Conservation (phyloP, 2,113 vertebrate genomes). For the Amphilophus citrinellus region DNA sequence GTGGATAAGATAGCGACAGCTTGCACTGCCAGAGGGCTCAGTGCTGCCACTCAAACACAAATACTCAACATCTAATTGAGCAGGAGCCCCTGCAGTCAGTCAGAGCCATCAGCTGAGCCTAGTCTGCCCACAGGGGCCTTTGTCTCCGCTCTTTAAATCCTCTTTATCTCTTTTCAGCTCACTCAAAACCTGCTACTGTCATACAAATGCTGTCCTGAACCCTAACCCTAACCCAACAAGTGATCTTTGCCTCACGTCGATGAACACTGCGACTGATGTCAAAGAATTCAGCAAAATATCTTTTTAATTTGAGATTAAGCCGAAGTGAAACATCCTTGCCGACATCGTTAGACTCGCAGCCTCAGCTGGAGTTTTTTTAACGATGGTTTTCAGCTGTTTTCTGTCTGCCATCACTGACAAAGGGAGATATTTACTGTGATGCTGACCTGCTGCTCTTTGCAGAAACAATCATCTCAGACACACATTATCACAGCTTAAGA, state of each 20-base stretch:
- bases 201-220: not conserved
- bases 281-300: not conserved
- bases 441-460: slow-evolving; percentile 55
- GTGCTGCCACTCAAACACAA: slow-evolving; percentile 48
- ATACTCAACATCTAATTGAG: slow-evolving; percentile 55
- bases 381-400: slow-evolving; percentile 61
- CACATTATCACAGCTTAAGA: slow-evolving; percentile 36
- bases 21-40: slow-evolving; percentile 17
- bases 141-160: not conserved
- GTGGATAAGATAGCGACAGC: slow-evolving; percentile 36
- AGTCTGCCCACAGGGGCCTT: slow-evolving; percentile 29
- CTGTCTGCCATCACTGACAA: slow-evolving; percentile 57
- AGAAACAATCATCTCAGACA: slow-evolving; percentile 31
- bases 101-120: slow-evolving; percentile 33
- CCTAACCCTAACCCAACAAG: no score
- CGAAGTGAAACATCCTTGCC: not conserved
- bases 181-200: slow-evolving; percentile 1
- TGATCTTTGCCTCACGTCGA: not conserved
- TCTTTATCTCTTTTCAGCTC: slow-evolving; percentile 10
- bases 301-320: not conserved
- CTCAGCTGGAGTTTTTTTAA: not conserved
- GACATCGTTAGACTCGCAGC: slow-evolving; percentile 34
- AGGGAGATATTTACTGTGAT: slow-evolving; percentile 55
- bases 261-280: not conserved
- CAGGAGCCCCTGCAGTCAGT: slow-evolving; percentile 6